Evolutionary conservation across 1,140 invertebrate genomes (phyloP).

Genomic region (Drosophila lacertosa): DNA sequence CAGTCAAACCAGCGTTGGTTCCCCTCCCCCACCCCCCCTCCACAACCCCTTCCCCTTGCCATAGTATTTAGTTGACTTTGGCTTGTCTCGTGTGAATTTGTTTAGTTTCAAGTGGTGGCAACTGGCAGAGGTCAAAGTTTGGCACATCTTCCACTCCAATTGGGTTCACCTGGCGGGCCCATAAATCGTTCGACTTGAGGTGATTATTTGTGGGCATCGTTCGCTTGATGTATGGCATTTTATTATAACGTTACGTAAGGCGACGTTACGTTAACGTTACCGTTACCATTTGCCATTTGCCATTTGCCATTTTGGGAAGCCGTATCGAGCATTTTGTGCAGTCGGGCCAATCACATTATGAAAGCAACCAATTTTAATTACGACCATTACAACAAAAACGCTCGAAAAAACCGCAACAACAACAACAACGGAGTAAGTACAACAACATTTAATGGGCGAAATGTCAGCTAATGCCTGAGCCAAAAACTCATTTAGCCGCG

Average conservation of each 20-base stretch:
- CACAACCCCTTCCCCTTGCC: neutral
- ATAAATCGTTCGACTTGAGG: conserved; percentile 56
- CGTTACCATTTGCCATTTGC: too few species aligned
- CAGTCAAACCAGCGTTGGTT: neutral
- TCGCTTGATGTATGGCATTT: conserved; percentile 65
- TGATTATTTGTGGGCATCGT: conserved; percentile 48
- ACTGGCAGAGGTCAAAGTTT: conserved; percentile 51
- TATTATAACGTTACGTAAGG: conserved; percentile 47
- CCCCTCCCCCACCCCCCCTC: neutral
- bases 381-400: conserved; percentile 65
- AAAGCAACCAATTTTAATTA: conserved; percentile 79
- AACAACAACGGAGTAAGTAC: conserved; percentile 27
- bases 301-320: conserved; percentile 2
- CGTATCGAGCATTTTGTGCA: conserved; percentile 36
- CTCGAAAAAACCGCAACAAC: conserved; percentile 24
- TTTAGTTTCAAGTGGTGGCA: conserved; percentile 60
- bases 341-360: conserved; percentile 75
- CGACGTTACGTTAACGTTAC: too few species aligned
- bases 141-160: conserved; percentile 13
- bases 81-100: conserved; percentile 68
- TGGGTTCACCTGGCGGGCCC: conserved; percentile 16
- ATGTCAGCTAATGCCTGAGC: conserved; percentile 65
- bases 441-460: conserved; percentile 55
- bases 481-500: conserved; percentile 79
- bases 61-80: conserved; percentile 31